Base-by-base conservation (phyloP, 2,888 invertebrate genomes). In the Pyrgus malvae region DNA sequence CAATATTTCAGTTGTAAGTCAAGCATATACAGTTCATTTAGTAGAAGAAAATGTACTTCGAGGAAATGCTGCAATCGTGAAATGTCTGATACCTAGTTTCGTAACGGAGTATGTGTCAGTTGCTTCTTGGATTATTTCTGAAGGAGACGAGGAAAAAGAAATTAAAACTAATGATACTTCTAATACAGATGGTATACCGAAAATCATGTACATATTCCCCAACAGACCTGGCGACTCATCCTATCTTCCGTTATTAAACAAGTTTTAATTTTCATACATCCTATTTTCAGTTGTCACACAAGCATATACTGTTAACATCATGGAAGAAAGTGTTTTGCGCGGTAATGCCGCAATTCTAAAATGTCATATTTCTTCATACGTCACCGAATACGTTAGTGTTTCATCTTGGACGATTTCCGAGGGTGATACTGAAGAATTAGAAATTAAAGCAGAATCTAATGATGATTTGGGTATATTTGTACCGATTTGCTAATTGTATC, bases 281-380 rank as follows among this genome's bases (percentile, higher is more conserved):
- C 92, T 76, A 56, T 69, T 83, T 91, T 56, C 94, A 97, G 97
- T 97, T 87, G 97, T 97, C 68, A 94, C 95, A 71, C 97, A 97
- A 92, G 93, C 93, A 64, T 97, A 96, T 90, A 94, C 94, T 69
- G 94, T 96, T 69, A 97, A 97, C 91, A 94, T 97, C 72, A 95
- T 97, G 95, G 97, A 97, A 83, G 97, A 97, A 85, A 96, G 96
- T 86, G 96, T 97, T 61, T 92, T 97, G 72, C 94, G 95, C 75
- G 97, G 97, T 74, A 97, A 97, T 86, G 94, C 96, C 66, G 97
- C 95, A 69, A 94, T 97, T 83, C 92, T 97, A 75, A 97, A 97
- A 93, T 97, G 97, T 91, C 96, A 96, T 91, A 96, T 97, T 83
- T 97, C 97, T 68, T 96, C 96, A 83, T 97, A 97, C 89, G 96